phyloP scores from a whole-genome alignment of 2,888 invertebrate species.

The Melangyna quadrimaculata region DNA sequence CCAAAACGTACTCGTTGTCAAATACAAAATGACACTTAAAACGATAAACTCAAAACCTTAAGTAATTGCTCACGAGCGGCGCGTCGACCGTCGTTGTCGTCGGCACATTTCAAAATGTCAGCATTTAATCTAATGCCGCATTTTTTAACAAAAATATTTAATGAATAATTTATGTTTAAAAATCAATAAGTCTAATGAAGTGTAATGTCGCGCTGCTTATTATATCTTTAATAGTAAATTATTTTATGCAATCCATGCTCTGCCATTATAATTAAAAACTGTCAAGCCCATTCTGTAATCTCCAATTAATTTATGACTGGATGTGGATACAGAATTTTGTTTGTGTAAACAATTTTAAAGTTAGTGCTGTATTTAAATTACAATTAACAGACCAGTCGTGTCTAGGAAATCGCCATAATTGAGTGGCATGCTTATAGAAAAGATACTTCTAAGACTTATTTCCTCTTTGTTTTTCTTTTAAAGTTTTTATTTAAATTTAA shows the following conservation, averaged over 20 bases:
- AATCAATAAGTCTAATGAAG: slow-evolving; percentile 23
- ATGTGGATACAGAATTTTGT: slow-evolving; percentile 45
- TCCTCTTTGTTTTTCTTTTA: neutral
- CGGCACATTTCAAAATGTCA: slow-evolving; percentile 28
- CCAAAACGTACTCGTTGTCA: neutral
- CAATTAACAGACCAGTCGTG: slow-evolving; percentile 6
- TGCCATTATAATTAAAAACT: slow-evolving; percentile 45
- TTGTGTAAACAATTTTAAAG: slow-evolving; percentile 34
- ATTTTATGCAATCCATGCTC: slow-evolving; percentile 45
- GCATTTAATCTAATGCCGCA: neutral
- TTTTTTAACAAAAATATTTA: neutral
- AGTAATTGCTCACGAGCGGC: neutral
- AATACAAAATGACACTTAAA: neutral
- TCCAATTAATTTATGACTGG: slow-evolving; percentile 62
- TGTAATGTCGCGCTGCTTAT: neutral
- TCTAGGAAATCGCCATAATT: slow-evolving; percentile 15
- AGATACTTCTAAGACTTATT: neutral
- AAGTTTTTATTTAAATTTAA: slow-evolving; percentile 4
- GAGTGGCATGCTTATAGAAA: neutral
- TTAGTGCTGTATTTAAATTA: slow-evolving; percentile 54
- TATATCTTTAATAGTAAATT: neutral
- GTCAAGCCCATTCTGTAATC: slow-evolving; percentile 55
- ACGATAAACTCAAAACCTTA: slow-evolving; percentile 1
- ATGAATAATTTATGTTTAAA: slow-evolving; percentile 32
- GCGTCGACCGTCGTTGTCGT: neutral